Evolutionary conservation across 1,140 invertebrate species (phyloP), one percentile per base, ranked within the genome.

Genomic region (Brachionus calyciflorus): DNA sequence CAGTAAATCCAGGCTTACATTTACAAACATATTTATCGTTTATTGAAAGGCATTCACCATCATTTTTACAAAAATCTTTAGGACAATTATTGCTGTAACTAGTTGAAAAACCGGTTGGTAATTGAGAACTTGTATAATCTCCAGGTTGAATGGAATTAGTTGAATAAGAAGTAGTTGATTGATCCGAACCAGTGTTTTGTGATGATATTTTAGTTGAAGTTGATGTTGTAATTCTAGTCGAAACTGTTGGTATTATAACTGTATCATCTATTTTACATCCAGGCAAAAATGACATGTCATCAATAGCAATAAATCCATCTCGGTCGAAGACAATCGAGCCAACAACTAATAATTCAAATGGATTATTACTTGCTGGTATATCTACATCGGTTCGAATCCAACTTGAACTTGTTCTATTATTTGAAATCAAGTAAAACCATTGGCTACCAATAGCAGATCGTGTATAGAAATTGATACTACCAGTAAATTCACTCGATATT

Each of bases 211-310:
- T 3, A 24, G 37, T 65, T 24, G 0, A 24, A 24, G 10, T 41
- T 9, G 55, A 37, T 14, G 65, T 49, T 14, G 21, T 48, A 33
- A 19, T 33, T 21, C 37, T 49, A 1, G 65, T 49, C 14, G 46
- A 24, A 2, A 33, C 3, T 3, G 57, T 75, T 14, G 79, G 73
- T 73, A 51, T 46, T 40, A 57, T 28, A 40, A 70, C 75, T 9
- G 51, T 68, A 17, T 28, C 46, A 33, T 77, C 77, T 10, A 76
- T 12, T 41, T 57, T 30, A 44, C 79, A 80, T n/a, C 80, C 84
- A 40, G 81, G 80, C 21, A 83, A 82, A 26, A 85, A 83, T n/a
- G 81, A 81, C 0, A 83, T 44, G 78, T 85, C 83, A 80, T 85
- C 84, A 41, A 84, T 80, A 10, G 81, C 82, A 78, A 85, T 84